These are phyloP conservation scores for Clavelina lepadiformis DNA, from an alignment of 23 tunicate genomes.

Conservation along the genomic window DNA sequence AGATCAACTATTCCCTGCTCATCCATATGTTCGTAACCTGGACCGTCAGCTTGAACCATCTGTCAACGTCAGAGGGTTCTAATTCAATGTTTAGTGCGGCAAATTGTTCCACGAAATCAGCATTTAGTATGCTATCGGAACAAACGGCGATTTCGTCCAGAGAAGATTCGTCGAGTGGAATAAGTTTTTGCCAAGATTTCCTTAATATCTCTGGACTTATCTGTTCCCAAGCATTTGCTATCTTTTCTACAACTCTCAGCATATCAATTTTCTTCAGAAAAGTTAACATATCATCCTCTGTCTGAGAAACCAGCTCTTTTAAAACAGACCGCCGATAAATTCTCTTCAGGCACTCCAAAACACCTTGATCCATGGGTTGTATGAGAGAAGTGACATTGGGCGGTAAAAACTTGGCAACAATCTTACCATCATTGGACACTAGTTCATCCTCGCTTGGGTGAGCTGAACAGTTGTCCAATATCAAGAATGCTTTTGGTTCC, in stretches of 20 bases:
- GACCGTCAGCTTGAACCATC: too few relatives aligned
- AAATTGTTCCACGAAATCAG: not conserved
- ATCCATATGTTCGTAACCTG: too few relatives aligned
- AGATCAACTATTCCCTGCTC: too few relatives aligned
- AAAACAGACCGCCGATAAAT: not conserved
- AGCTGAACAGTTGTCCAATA: slow-evolving; percentile 13
- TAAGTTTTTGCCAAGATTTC: not conserved
- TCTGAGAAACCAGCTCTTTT: slow-evolving; percentile 2
- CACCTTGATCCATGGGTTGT: slow-evolving; percentile 15
- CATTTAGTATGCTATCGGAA: slow-evolving; percentile 13
- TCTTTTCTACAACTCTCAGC: slow-evolving; percentile 11
- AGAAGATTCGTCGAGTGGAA: slow-evolving; percentile 8
- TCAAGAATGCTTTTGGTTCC: slow-evolving; percentile 13
- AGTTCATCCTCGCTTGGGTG: slow-evolving; percentile 27
- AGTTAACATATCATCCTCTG: slow-evolving; percentile 2
- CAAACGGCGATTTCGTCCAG: not conserved
- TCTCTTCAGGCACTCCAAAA: slow-evolving; percentile 5
- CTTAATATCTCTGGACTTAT: too few relatives aligned
- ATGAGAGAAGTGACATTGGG: slow-evolving; percentile 17
- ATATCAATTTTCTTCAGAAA: slow-evolving; percentile 7
- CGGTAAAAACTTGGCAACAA: slow-evolving; percentile 18
- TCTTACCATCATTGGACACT: slow-evolving; percentile 12
- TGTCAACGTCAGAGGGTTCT: too few relatives aligned
- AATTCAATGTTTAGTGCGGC: too few relatives aligned
- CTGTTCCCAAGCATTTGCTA: slow-evolving; percentile 6